Base-by-base conservation (phyloP, 1,140 invertebrate genomes). In the Leptopilina boulardi region DNA sequence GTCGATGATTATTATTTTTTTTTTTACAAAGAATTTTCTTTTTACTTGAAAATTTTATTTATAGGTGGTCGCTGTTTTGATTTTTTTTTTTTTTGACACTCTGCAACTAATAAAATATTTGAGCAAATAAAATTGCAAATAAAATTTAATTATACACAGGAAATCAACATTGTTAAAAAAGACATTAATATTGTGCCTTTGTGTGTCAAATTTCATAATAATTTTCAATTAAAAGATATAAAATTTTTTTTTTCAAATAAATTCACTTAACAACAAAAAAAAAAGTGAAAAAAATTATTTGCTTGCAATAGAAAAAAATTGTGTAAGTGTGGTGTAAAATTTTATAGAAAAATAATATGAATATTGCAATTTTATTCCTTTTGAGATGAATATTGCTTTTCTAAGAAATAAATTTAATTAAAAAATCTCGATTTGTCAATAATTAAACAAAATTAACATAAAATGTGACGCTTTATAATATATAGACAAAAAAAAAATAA, bases 71-170 rank as follows among this genome's bases (percentile, higher is more conserved):
- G 71, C 77, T 77, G 80, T 77, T 80, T n/a, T n/a, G n/a, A n/a
- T n/a, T 81, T 79, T 80, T 84, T 81, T 81, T 82, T 80, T 80
- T 85, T 81, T 80, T 82, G 82, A 80, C 76, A 80, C 76, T 85
- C n/a, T 82, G 86, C 84, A 84, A 87, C 86, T 83, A 59, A 86
- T 75, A 41, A 77, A 83, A 84, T 66, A 80, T 54, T 84, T 74
- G 75, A 82, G 85, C 82, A 87, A 87, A 81, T 77, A 79, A 86
- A 83, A 84, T 38, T 30, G 85, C 82, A 87, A 87, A 81, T 77
- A 79, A 86, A 83, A 84, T 38, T 30, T 80, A 82, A 82, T 74
- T 77, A 79, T 54, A 54, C 44, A 72, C 9, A 72, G 1, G 19
- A 19, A 54, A 8, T 51, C 47, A 54, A 54, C 47, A 54, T 54